These are phyloP conservation scores for Chiridota heheva DNA, from an alignment of 35 echinoderm and acorn worm genomes.

Conservation along the genomic window DNA sequence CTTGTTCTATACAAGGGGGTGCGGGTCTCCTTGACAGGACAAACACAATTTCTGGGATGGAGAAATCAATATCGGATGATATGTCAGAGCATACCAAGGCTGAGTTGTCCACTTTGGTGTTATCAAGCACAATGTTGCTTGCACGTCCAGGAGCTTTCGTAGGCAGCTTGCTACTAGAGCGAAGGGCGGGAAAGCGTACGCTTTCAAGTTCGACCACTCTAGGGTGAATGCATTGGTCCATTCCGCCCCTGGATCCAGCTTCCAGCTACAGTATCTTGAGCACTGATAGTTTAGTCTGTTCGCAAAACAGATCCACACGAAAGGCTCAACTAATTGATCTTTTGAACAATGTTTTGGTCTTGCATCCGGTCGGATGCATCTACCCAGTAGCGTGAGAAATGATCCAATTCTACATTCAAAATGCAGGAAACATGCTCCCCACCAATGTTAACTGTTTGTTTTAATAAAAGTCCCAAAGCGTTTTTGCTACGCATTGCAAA, in stretches of 20 bases:
- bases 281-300: neutral
- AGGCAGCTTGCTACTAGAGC: slow-evolving; percentile 3
- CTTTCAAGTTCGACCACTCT: neutral
- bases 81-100: neutral
- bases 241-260: neutral
- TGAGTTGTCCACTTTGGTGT: slow-evolving; percentile 25
- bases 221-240: slow-evolving; percentile 8
- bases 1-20: slow-evolving; percentile 16
- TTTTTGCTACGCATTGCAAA: neutral
- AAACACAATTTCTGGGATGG: neutral
- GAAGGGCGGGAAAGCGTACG: slow-evolving; percentile 26
- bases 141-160: neutral
- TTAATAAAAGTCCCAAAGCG: slow-evolving; percentile 13
- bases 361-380: slow-evolving; percentile 15
- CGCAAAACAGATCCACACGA: slow-evolving; percentile 8
- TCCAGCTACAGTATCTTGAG: neutral
- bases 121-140: neutral
- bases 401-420: slow-evolving; percentile 7
- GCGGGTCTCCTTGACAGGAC: neutral
- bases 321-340: neutral
- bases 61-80: neutral
- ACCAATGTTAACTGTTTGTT: neutral
- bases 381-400: neutral
- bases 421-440: slow-evolving; percentile 10
- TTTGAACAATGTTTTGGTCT: neutral